A percentile compares a stretch with the other conserved stretches of the same genome.
Evolutionary conservation across 2,113 vertebrate species (phyloP).

Genomic region (Aythya baeri): DNA sequence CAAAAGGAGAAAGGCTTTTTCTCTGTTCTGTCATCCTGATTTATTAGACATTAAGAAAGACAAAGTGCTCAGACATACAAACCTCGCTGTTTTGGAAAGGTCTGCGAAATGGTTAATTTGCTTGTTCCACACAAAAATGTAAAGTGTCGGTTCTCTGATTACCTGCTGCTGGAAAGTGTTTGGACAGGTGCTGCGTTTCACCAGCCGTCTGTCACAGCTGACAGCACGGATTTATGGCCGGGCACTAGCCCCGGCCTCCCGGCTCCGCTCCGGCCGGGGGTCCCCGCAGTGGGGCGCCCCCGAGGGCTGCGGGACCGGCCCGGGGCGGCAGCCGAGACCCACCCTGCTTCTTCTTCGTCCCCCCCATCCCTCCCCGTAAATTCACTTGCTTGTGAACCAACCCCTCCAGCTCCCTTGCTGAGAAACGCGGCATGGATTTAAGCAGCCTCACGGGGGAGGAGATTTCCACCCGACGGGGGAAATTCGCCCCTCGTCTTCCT

Average conservation of each 20-base stretch:
- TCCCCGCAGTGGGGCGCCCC: not conserved
- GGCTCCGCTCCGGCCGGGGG: no score
- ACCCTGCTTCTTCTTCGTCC: fast-evolving
- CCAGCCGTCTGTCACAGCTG: constrained; percentile 35
- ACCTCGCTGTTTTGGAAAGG: not conserved
- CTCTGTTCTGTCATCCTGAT: constrained; percentile 57
- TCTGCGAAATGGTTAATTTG: constrained; percentile 48
- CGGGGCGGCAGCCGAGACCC: not conserved
- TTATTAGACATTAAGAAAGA: constrained; percentile 61
- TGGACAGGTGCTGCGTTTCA: constrained; percentile 57
- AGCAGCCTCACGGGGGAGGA: fast-evolving
- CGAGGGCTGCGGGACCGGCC: not conserved
- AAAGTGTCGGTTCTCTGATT: constrained; percentile 44
- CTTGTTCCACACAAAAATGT: constrained; percentile 63
- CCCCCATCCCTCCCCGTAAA: fast-evolving
- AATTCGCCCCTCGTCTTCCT: not conserved
- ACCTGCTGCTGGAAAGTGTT: constrained; percentile 54
- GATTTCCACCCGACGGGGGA: not conserved
- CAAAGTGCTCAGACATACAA: not conserved
- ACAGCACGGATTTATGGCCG: constrained; percentile 50
- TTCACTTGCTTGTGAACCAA: not conserved
- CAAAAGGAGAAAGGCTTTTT: constrained; percentile 13
- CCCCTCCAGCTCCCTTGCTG: not conserved
- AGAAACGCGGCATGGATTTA: not conserved
- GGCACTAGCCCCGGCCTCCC: not conserved